These are phyloP conservation scores for Xiphorhynchus erythropygius DNA, from an alignment of 2,797 vertebrate genomes.

Conservation along the genomic window DNA sequence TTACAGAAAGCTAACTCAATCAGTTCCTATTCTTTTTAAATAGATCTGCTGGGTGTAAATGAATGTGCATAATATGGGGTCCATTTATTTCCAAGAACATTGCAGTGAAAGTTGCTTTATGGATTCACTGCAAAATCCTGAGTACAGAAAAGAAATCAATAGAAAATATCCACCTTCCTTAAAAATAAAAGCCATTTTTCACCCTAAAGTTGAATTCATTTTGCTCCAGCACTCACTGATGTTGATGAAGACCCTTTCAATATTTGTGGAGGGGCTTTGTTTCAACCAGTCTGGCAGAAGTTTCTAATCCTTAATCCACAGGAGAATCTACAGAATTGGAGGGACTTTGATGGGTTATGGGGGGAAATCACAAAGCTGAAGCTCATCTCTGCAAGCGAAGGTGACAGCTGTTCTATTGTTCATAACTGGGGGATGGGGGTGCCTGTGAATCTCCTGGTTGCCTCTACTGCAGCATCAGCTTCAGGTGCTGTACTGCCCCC, in stretches of 20 bases:
- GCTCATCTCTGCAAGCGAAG: background rate
- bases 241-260: background rate
- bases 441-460: background rate
- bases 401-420: background rate
- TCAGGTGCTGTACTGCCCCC: background rate
- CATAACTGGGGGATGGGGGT: fast-evolving
- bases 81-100: constrained; percentile 59
- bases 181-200: constrained; percentile 6
- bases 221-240: background rate
- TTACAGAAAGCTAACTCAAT: constrained; percentile 63
- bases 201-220: background rate
- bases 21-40: constrained; percentile 58
- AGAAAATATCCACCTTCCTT: constrained; percentile 2
- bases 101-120: constrained; percentile 5
- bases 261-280: background rate
- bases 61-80: constrained; percentile 41
- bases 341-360: background rate
- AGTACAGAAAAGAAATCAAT: constrained; percentile 10
- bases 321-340: background rate
- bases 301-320: background rate
- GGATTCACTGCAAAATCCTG: constrained; percentile 35
- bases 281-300: background rate
- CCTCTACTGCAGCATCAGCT: background rate
- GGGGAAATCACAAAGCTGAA: background rate
- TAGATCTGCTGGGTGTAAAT: constrained; percentile 40